Base-by-base conservation (phyloP, 2,113 vertebrate species). In the Sclerurus mexicanus region DNA sequence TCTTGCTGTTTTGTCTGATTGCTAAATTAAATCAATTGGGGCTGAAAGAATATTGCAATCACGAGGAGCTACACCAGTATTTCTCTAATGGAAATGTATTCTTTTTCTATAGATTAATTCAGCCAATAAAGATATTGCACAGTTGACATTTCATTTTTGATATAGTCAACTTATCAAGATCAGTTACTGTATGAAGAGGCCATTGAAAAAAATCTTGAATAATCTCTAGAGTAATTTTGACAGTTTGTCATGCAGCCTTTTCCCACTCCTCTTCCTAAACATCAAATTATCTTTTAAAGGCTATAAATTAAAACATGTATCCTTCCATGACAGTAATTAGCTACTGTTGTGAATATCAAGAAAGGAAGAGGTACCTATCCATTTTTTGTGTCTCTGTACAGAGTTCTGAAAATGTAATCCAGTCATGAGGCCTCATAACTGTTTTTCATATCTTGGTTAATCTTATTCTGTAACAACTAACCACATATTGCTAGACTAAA, bases 21-120 rank as follows among this genome's bases (percentile, higher is more conserved):
- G 69, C 67, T 87, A 94, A 95, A 94, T 89, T 85, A 92, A 96
- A 91, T 92, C 76, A 84, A 27, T 52, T 59, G 23, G 16, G 22
- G 7, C 74, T 85, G 67, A 84, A 22, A 76, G 31, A 87, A 46
- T 73, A 96, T 78, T 90, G 47, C 46, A 60, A 68, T 87, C 87
- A 86, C 0, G 0, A 22, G 33, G 52, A 88, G 64, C 72, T 76
- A 81, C 44, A 59, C 31, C 37, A 85, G n/a, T 77, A 86, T 85
- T 89, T 90, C 78, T 83, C 68, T 69, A 82, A 90, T 28, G 44
- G 44, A 28, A 58, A 63, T 83, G n/a, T 44, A 73, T 79, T 77
- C 35, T 85, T 90, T n/a, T 59, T 53, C 62, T 69, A 49, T 59
- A 64, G 40, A 64, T 92, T 46, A 81, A n/a, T 73, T 76, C 81